Percentiles rank a stretch among this genome's conserved stretches.
Conservation (phyloP, 2,113 vertebrate species). For the Ictalurus furcatus region DNA sequence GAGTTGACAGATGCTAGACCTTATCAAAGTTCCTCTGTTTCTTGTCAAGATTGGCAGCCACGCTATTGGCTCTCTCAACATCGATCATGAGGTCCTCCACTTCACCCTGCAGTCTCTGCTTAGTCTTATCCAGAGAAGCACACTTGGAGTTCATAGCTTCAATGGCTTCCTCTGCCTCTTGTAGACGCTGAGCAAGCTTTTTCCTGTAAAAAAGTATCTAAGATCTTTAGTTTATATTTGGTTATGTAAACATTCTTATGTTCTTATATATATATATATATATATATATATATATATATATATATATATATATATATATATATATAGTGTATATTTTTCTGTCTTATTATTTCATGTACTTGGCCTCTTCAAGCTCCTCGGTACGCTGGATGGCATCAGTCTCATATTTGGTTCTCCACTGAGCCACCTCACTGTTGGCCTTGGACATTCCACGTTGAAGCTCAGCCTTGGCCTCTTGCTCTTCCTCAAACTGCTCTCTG, state of each 20-base stretch:
- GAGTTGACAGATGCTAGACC: conserved; percentile 48
- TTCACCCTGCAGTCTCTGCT: too few species aligned
- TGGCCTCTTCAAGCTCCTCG: conserved; percentile 84
- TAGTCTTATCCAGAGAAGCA: too few species aligned
- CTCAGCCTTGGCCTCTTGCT: conserved; percentile 80
- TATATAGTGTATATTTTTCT: too few species aligned
- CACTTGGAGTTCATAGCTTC: too few species aligned
- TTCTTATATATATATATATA: too few species aligned
- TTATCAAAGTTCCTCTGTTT: conserved; percentile 76
- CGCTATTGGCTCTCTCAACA: too few species aligned
- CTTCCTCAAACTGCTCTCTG: conserved; percentile 75
- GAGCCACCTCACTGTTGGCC: conserved; percentile 83
- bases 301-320: too few species aligned
- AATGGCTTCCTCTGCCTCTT: too few species aligned
- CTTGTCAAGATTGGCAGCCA: conserved; percentile 72
- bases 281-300: too few species aligned
- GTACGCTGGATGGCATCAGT: conserved; percentile 83
- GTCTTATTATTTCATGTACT: conserved; percentile 45
- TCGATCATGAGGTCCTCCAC: too few species aligned
- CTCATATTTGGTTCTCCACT: conserved; percentile 85
- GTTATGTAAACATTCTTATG: too few species aligned
- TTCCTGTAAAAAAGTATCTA: not conserved
- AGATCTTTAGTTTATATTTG: not conserved
- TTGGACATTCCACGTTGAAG: conserved; percentile 82
- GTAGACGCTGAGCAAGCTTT: too few species aligned